phyloP scores from a whole-genome alignment of 2,113 vertebrate species.

The Acanthisitta chloris region DNA sequence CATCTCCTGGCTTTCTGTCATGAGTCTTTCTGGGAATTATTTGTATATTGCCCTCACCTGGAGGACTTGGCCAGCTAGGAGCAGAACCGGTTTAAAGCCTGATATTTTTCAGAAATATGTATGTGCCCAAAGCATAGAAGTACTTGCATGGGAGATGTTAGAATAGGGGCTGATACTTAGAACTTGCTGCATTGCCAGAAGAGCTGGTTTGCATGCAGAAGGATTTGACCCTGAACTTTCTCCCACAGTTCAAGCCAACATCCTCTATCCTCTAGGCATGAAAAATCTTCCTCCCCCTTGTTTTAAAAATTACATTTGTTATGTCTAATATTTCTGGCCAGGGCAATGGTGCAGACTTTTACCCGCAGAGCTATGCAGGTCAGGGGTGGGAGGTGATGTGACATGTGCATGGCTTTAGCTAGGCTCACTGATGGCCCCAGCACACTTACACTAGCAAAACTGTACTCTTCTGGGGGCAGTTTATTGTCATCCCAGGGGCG shows the following conservation, averaged over 20 bases:
- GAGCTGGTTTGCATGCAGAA: neutral
- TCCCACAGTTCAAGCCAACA: conserved; percentile 21
- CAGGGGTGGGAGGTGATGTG: conserved; percentile 12
- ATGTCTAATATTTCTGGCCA: conserved; percentile 39
- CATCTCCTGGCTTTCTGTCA: neutral
- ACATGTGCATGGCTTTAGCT: neutral
- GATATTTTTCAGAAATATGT: neutral
- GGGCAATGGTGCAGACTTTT: neutral
- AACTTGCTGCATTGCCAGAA: neutral
- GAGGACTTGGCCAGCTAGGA: neutral
- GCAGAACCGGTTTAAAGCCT: neutral
- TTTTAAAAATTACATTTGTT: conserved; percentile 60
- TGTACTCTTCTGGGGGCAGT: neutral
- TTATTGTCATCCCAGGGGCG: neutral
- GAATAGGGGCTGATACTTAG: neutral
- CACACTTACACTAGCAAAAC: neutral
- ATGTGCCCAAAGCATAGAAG: neutral
- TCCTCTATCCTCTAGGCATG: neutral
- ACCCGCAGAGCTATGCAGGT: neutral
- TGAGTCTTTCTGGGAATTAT: neutral
- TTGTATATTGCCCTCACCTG: neutral
- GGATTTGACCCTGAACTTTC: conserved; percentile 38
- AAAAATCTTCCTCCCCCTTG: conserved; percentile 5
- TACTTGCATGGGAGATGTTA: neutral
- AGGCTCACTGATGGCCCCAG: neutral